A percentile compares a stretch with the other conserved stretches of the same genome.
Evolutionary conservation across 2,113 vertebrate genomes (phyloP).

Genomic region (Oreotrochilus melanogaster): DNA sequence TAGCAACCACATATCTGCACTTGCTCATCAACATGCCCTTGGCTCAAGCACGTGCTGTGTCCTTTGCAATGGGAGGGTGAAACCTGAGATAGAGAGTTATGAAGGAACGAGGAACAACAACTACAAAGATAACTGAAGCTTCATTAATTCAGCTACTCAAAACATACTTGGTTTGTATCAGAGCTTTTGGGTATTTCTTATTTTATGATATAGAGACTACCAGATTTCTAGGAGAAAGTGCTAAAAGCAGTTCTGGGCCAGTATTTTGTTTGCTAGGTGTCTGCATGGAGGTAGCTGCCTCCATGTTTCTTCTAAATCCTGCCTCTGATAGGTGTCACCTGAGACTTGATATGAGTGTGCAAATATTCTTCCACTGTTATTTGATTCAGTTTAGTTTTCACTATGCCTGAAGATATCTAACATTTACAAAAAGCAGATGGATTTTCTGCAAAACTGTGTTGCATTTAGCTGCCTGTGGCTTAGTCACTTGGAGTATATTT

Average conservation of each 20-base stretch:
- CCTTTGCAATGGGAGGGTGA: neutral
- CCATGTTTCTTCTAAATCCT: neutral
- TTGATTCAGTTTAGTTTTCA: neutral
- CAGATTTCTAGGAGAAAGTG: neutral
- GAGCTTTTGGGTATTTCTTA: neutral
- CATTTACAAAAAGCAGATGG: neutral
- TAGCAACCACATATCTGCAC: neutral
- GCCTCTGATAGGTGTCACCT: neutral
- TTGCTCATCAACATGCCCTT: neutral
- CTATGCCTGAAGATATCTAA: neutral
- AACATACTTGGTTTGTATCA: neutral
- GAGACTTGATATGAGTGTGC: neutral
- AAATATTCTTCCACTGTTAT: neutral
- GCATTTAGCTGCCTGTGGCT: neutral
- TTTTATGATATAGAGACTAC: neutral
- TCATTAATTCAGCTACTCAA: neutral
- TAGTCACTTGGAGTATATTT: neutral
- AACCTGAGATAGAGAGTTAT: neutral
- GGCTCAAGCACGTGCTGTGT: accelerated
- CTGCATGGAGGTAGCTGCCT: neutral
- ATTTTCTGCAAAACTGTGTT: neutral
- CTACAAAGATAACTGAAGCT: neutral
- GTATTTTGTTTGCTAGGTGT: neutral
- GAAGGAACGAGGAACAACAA: neutral
- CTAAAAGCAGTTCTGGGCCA: neutral